Percentiles rank a stretch among this genome's conserved stretches.
phyloP scores from a whole-genome alignment of 2,113 vertebrate genomes.

The Bucco capensis region DNA sequence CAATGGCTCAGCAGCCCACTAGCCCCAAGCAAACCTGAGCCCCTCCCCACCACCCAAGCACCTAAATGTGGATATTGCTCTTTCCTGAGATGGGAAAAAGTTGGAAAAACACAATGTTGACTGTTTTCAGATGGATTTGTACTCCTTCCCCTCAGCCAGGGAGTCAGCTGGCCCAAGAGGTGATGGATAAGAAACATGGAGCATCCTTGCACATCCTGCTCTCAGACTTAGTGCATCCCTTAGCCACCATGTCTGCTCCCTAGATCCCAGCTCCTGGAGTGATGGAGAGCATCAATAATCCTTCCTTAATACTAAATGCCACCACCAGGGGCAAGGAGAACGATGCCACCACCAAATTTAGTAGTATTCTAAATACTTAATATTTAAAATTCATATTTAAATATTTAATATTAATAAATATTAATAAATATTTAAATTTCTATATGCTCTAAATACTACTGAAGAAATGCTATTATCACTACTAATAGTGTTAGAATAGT shows the following conservation, averaged over 20 bases:
- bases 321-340: no score
- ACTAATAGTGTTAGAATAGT: no score
- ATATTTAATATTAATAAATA: not conserved
- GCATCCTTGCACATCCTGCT: accelerated
- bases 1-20: not conserved
- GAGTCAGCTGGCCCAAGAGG: not conserved
- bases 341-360: no score
- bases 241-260: not conserved
- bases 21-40: not conserved
- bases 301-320: not conserved
- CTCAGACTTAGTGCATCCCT: not conserved
- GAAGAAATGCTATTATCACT: no score
- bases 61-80: not conserved
- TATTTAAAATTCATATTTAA: no score
- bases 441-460: no score
- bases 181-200: not conserved
- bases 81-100: accelerated
- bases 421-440: no score
- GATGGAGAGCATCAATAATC: not conserved
- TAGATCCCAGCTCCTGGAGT: not conserved
- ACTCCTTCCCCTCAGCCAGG: not conserved
- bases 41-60: not conserved
- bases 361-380: no score
- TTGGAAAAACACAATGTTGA: not conserved
- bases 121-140: not conserved